These are phyloP conservation scores for Vannuccia rotundouncinata DNA, from an alignment of 2,888 invertebrate genomes.

Conservation along the genomic window DNA sequence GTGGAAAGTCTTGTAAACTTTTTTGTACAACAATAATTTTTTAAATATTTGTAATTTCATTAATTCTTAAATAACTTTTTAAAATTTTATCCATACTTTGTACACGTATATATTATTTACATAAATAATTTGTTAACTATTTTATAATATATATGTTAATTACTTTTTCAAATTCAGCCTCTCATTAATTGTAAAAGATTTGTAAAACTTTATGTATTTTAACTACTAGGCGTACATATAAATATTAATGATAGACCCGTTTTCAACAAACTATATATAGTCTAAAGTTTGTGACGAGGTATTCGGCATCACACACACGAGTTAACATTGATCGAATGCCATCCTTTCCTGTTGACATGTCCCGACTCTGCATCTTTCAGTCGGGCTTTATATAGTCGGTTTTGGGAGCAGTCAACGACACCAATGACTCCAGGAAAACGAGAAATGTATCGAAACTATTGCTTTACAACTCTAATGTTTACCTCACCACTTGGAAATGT, in stretches of 20 bases:
- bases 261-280: too few relatives aligned
- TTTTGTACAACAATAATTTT: not conserved
- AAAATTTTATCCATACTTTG: too few relatives aligned
- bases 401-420: not conserved
- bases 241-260: too few relatives aligned
- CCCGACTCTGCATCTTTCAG: slow-evolving; percentile 18
- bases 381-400: slow-evolving; percentile 5
- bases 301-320: not conserved
- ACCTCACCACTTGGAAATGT: not conserved
- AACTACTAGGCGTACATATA: too few relatives aligned
- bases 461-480: not conserved
- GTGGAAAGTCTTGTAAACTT: not conserved
- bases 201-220: too few relatives aligned
- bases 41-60: too few relatives aligned
- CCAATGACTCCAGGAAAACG: slow-evolving; percentile 18
- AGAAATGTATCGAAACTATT: not conserved
- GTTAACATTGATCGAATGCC: not conserved
- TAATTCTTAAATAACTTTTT: too few relatives aligned
- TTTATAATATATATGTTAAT: too few relatives aligned
- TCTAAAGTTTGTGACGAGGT: not conserved
- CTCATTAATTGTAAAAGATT: too few relatives aligned
- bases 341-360: slow-evolving; percentile 15
- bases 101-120: too few relatives aligned
- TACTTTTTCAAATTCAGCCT: too few relatives aligned
- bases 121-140: too few relatives aligned